Evolutionary conservation across 2,888 invertebrate species (phyloP), one percentile per base, ranked within the genome.

Genomic region (Oeneis ivallda): DNA sequence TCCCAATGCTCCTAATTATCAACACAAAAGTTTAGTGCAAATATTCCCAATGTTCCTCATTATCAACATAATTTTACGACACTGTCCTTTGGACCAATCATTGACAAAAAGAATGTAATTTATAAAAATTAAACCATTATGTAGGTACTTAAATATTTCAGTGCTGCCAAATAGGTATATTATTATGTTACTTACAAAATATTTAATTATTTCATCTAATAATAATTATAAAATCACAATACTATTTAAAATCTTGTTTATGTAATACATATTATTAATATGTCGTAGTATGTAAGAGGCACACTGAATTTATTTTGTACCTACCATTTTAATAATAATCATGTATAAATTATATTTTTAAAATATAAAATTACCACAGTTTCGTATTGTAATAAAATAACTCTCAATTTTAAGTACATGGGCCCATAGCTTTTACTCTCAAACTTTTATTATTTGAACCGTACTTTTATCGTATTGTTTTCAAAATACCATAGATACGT

Each of bases 1-100:
- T n/a, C n/a, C n/a, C n/a, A n/a, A n/a, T n/a, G n/a, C n/a, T n/a
- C n/a, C n/a, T n/a, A n/a, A n/a, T n/a, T n/a, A n/a, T n/a, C n/a
- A n/a, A n/a, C n/a, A n/a, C n/a, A n/a, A n/a, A n/a, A n/a, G n/a
- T n/a, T n/a, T n/a, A n/a, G n/a, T n/a, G n/a, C n/a, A n/a, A n/a
- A n/a, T n/a, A n/a, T n/a, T n/a, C n/a, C n/a, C n/a, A n/a, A n/a
- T 15, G 54, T 39, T 54, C 54, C 39, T 54, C 39, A 39, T 54
- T 54, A 17, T 17, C 9, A 10, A 15, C 10, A 53, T 7, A 9
- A 37, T 17, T n/a, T 39, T 54, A 39, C 17, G 37, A 54, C 17
- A 17, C 17, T 54, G 54, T 39, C 39, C 39, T 39, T 54, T 37
- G 39, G 37, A 54, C 54, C 39, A 54, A 54, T 50, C 49, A 50